A percentile compares a stretch with the other conserved stretches of the same genome.
Evolutionary conservation across 2,888 invertebrate species (phyloP).

Genomic region (Helobdella robusta): DNA sequence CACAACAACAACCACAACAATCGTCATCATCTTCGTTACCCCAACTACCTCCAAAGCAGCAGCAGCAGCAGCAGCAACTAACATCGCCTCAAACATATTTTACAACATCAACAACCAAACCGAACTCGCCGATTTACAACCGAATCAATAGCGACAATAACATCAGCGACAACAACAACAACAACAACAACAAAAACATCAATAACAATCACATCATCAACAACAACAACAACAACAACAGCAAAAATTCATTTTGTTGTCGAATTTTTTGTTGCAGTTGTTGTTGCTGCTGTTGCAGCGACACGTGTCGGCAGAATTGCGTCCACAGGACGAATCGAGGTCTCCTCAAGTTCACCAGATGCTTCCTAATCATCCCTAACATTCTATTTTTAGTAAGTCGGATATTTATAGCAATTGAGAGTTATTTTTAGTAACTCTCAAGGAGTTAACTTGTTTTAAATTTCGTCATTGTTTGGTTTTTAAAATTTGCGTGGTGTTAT

Average conservation of each 20-base stretch:
- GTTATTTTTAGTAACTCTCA: not conserved
- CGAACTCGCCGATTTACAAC: too few species aligned
- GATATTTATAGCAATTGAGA: not conserved
- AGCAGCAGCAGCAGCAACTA: too few species aligned
- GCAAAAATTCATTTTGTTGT: too few species aligned
- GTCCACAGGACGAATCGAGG: slow-evolving; percentile 11
- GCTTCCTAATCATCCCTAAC: slow-evolving; percentile 28
- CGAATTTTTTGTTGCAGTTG: slow-evolving; percentile 22
- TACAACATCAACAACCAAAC: too few species aligned
- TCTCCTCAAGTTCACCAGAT: slow-evolving; percentile 22
- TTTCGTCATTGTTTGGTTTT: too few species aligned
- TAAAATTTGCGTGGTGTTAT: too few species aligned
- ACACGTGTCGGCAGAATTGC: slow-evolving; percentile 20
- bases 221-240: not conserved
- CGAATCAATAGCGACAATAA: too few species aligned
- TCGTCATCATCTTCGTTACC: too few species aligned
- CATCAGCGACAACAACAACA: not conserved
- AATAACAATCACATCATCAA: slow-evolving; percentile 4
- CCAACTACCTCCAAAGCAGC: too few species aligned
- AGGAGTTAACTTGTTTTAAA: too few species aligned
- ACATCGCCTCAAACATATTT: too few species aligned
- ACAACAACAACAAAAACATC: not conserved
- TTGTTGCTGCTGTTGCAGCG: slow-evolving; percentile 22
- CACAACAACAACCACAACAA: slow-evolving; percentile 1
- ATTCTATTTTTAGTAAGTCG: slow-evolving; percentile 25